Conservation (phyloP, 2,797 vertebrate genomes). For the Rhinatrema bivittatum region DNA sequence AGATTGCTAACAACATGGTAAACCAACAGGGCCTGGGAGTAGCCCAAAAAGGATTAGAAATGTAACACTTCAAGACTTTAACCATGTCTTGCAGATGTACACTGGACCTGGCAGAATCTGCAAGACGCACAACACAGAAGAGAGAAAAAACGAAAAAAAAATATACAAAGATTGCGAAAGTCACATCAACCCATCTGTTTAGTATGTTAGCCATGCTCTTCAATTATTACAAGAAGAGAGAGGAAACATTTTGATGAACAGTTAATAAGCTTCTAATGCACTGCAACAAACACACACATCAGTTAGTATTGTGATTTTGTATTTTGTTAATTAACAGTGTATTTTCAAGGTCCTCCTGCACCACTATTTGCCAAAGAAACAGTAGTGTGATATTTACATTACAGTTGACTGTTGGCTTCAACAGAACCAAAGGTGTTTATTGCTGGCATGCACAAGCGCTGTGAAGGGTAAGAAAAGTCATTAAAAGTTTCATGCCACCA, state of each 20-base stretch:
- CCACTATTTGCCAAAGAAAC: constrained; percentile 21
- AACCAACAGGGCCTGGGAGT: constrained; percentile 51
- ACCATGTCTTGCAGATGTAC: constrained; percentile 34
- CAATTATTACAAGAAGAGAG: neutral
- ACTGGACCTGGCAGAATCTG: constrained; percentile 42
- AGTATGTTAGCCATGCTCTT: constrained; percentile 21
- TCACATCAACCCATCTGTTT: neutral
- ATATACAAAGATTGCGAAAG: neutral
- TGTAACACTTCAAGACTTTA: constrained; percentile 38
- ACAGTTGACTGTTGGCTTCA: constrained; percentile 21
- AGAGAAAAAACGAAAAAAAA: neutral
- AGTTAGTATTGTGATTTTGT: constrained; percentile 48
- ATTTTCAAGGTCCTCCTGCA: constrained; percentile 24
- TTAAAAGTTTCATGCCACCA: constrained; percentile 65
- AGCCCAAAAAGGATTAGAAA: constrained; percentile 44
- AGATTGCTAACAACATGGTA: constrained; percentile 68
- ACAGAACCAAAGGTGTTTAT: constrained; percentile 49
- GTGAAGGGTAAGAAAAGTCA: constrained; percentile 62
- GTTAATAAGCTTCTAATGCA: constrained; percentile 30
- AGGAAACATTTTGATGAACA: neutral
- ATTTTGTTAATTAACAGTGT: constrained; percentile 12
- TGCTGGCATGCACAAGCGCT: constrained; percentile 82
- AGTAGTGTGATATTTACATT: constrained; percentile 19
- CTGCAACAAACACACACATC: constrained; percentile 30
- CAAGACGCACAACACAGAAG: constrained; percentile 9